phyloP scores from a whole-genome alignment of 2,888 invertebrate species.

The Helleia helle region DNA sequence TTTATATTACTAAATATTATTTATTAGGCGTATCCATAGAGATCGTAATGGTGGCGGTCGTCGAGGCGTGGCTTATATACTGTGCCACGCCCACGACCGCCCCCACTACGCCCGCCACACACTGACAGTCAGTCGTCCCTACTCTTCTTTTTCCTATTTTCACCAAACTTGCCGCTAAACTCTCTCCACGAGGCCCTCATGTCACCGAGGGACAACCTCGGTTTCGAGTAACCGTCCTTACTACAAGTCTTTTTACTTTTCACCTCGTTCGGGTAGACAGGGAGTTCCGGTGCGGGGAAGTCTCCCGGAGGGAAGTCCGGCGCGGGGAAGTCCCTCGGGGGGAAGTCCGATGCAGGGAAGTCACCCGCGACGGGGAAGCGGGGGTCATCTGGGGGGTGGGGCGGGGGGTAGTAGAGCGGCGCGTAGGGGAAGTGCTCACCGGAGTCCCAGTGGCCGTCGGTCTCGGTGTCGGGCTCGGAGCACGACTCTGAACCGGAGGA shows the following conservation, averaged over 20 bases:
- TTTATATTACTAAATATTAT: neutral
- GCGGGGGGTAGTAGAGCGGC: constrained; percentile 1
- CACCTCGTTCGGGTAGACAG: too few species aligned
- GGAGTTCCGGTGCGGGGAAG: too few species aligned
- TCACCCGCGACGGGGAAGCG: neutral
- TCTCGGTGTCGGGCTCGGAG: constrained; percentile 51
- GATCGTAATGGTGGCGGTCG: too few species aligned
- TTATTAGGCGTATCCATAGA: too few species aligned
- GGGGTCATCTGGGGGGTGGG: constrained; percentile 7
- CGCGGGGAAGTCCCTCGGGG: neutral
- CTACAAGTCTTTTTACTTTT: constrained; percentile 16
- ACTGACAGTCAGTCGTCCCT: constrained; percentile 24
- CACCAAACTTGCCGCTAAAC: constrained; percentile 39
- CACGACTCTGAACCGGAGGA: constrained; percentile 31
- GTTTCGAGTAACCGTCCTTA: constrained; percentile 13
- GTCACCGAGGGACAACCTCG: constrained; percentile 35
- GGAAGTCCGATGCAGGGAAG: neutral
- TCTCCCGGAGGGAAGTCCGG: neutral
- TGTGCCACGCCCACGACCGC: too few species aligned
- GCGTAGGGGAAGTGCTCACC: constrained; percentile 77
- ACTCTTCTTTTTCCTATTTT: constrained; percentile 34
- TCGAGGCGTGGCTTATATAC: too few species aligned
- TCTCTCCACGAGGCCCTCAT: constrained; percentile 42
- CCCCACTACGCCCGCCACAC: neutral
- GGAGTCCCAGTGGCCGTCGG: constrained; percentile 81